Evolutionary conservation across 2,888 invertebrate species (phyloP).

Genomic region (Drosophila prostipennis): DNA sequence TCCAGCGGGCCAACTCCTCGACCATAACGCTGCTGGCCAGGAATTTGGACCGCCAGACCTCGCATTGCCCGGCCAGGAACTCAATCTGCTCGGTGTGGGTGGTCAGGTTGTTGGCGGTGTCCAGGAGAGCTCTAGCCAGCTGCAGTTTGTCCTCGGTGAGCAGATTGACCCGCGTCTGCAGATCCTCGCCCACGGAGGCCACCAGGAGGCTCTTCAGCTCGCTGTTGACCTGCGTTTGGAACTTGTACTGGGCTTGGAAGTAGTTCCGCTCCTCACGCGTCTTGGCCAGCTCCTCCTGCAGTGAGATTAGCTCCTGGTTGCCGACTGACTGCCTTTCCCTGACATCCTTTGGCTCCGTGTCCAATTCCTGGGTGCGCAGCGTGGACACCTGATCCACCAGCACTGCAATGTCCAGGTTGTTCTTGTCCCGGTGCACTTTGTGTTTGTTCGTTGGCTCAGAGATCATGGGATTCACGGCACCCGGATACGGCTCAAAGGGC

Average conservation of each 20-base stretch:
- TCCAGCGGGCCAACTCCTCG: conserved; percentile 95
- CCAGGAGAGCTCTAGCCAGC: conserved; percentile 92
- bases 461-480: conserved; percentile 91
- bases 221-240: conserved; percentile 94
- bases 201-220: conserved; percentile 96
- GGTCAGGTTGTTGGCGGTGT: conserved; percentile 93
- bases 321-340: conserved; percentile 52
- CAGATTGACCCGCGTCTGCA: conserved; percentile 94
- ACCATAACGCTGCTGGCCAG: conserved; percentile 97
- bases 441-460: conserved; percentile 85
- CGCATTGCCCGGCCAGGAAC: conserved; percentile 96
- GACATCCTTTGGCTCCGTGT: conserved; percentile 82
- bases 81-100: conserved; percentile 97
- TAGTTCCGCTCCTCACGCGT: conserved; percentile 89
- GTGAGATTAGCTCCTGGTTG: conserved; percentile 51
- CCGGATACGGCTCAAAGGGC: conserved; percentile 95
- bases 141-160: conserved; percentile 96
- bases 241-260: conserved; percentile 92
- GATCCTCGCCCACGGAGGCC: conserved; percentile 97
- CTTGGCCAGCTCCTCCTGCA: conserved; percentile 80
- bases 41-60: conserved; percentile 98
- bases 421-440: conserved; percentile 81
- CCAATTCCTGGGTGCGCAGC: conserved; percentile 87
- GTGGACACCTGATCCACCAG: conserved; percentile 90
- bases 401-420: conserved; percentile 88